phyloP scores from a whole-genome alignment of 2,113 vertebrate species.

The Tupaia chinensis region DNA sequence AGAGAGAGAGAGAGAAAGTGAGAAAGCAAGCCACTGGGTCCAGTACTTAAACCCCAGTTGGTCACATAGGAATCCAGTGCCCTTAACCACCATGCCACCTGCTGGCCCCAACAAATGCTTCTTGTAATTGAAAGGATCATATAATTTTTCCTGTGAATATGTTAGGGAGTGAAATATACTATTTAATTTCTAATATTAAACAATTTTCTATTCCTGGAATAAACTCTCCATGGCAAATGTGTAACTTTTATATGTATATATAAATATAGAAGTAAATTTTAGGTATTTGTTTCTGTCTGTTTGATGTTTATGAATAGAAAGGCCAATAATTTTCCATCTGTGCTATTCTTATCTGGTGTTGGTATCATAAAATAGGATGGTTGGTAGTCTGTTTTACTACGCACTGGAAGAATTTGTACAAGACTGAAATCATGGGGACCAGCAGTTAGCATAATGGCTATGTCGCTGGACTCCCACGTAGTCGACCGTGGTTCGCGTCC shows the following conservation, averaged over 20 bases:
- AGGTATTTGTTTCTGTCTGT: not conserved
- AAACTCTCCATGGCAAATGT: not conserved
- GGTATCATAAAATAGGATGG: conserved; percentile 2
- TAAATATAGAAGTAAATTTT: not conserved
- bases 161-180: not conserved
- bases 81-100: no score
- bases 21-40: no score
- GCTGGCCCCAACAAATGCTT: no score
- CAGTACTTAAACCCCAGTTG: no score
- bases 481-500: no score
- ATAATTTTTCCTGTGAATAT: conserved; percentile 1
- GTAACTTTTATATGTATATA: not conserved
- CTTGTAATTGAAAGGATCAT: not conserved
- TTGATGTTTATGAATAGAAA: not conserved
- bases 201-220: not conserved
- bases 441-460: no score
- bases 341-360: not conserved
- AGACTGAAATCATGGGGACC: not conserved
- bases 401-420: not conserved
- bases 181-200: conserved; percentile 25
- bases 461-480: no score
- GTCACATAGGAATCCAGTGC: no score
- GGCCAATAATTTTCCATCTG: not conserved
- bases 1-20: no score
- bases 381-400: not conserved